Conservation (phyloP, 2,113 vertebrate species). For the Noctilio leporinus region DNA sequence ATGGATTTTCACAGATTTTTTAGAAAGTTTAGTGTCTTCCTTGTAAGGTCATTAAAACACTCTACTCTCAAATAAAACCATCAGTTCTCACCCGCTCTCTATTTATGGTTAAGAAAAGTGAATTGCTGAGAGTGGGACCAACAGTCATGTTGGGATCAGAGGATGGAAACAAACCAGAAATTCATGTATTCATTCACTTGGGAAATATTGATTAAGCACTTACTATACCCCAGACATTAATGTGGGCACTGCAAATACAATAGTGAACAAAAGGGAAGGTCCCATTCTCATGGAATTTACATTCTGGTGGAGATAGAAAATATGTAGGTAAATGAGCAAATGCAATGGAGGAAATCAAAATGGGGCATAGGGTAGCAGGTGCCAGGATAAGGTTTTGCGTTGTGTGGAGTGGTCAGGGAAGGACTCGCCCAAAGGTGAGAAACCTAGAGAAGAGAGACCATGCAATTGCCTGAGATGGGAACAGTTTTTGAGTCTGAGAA, state of each 20-base stretch:
- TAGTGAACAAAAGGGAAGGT: not conserved
- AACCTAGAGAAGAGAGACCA: not conserved
- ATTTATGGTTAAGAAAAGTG: not conserved
- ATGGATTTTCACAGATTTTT: not conserved
- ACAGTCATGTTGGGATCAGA: not conserved
- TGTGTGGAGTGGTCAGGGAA: not conserved
- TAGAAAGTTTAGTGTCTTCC: not conserved
- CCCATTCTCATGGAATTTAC: not conserved
- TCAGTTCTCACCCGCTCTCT: not conserved
- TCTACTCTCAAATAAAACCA: not conserved
- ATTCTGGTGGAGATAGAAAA: not conserved
- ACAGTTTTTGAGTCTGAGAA: not conserved
- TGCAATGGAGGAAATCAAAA: not conserved
- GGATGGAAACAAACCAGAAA: not conserved
- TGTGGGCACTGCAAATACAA: not conserved
- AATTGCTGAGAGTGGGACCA: not conserved
- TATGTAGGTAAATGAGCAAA: not conserved
- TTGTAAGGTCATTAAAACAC: not conserved
- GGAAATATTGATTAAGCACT: not conserved
- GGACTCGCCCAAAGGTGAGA: not conserved
- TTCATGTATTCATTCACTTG: not conserved
- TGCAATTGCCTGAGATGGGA: not conserved
- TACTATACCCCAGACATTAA: not conserved
- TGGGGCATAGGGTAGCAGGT: fast-evolving
- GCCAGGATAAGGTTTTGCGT: not conserved